These are phyloP conservation scores for Barnardius zonarius DNA, from an alignment of 2,113 vertebrate genomes.

Conservation along the genomic window DNA sequence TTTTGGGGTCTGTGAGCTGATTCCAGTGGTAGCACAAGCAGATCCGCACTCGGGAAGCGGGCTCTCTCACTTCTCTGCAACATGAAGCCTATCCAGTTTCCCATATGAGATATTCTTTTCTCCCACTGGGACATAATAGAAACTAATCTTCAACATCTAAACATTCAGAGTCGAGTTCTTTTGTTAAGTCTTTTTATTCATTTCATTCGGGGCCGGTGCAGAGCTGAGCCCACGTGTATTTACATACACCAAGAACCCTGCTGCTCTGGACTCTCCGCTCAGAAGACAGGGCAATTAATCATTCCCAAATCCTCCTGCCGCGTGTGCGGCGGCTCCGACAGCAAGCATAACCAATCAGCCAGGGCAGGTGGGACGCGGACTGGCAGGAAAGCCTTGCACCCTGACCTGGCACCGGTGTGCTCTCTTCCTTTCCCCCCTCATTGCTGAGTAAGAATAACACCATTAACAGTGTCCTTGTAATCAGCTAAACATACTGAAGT, in stretches of 20 bases:
- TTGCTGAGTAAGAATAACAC: slow-evolving; percentile 55
- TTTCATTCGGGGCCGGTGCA: slow-evolving; percentile 61
- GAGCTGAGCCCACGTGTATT: slow-evolving; percentile 84
- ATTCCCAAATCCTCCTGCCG: slow-evolving; percentile 86
- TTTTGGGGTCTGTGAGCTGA: neutral
- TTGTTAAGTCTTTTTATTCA: slow-evolving; percentile 82
- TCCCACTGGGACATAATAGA: slow-evolving; percentile 69
- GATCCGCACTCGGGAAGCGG: neutral
- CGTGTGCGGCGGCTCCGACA: slow-evolving; percentile 80
- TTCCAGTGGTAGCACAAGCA: neutral
- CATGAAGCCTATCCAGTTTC: slow-evolving; percentile 41
- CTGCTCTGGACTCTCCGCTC: slow-evolving; percentile 83
- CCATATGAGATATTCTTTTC: slow-evolving; percentile 53
- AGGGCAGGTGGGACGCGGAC: slow-evolving; percentile 86
- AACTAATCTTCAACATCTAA: slow-evolving; percentile 72
- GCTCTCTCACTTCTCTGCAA: neutral
- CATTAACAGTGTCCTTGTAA: slow-evolving; percentile 41
- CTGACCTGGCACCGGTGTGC: slow-evolving; percentile 59
- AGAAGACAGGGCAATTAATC: slow-evolving; percentile 96
- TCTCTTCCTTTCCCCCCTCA: slow-evolving; percentile 23
- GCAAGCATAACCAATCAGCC: slow-evolving; percentile 77
- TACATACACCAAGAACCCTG: slow-evolving; percentile 88
- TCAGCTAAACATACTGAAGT: neutral
- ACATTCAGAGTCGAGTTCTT: slow-evolving; percentile 75
- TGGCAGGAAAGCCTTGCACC: slow-evolving; percentile 75